Base-by-base conservation (phyloP, 2,797 vertebrate species). In the Mastacembelus armatus region DNA sequence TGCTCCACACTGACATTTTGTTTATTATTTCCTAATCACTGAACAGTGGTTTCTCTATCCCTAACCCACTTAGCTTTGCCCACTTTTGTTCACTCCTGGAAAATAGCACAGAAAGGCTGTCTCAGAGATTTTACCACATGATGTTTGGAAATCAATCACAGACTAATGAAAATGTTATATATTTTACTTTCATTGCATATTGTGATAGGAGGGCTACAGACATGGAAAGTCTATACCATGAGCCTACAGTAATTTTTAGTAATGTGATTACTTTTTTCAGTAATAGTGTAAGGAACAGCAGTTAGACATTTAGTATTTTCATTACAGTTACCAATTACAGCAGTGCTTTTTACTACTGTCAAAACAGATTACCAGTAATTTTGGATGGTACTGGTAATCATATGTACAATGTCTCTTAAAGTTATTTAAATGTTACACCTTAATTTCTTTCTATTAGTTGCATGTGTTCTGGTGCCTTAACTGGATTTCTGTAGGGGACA, bases 91-190 rank as follows among this genome's bases (percentile, higher is more conserved):
- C 27, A 64, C 38, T 40, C 1, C 39, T 71, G 43, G 57, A 71
- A 69, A 15, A 30, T 14, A 9, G 7, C 57, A 42, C 32, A 32
- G 14, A 43, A 49, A 50, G 24, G 42, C 26, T 9, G 11, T n/a
- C 44, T 33, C 21, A 62, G 11, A 2, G 7, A 39, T 16, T 60
- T 47, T 14, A 55, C 49, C 52, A 61, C 18, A 26, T n/a, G 15
- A 11, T 21, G 14, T 38, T 49, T 58, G 43, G 44, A 63, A 82
- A 62, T 75, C 62, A 67, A 38, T 52, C 58, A 57, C 2, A 32
- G 14, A 47, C 6, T 80, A 40, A 26, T 63, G 19, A 62, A 45
- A 61, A 65, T 18, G 5, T 51, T 4, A 8, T 42, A 29, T 24
- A n/a, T 62, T 54, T 60, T 22, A 19, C 30, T 30, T 49, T 69